These are phyloP conservation scores for Tethya wilhelma DNA, from an alignment of 37 sponge, comb jelly and placozoan genomes.

Conservation along the genomic window DNA sequence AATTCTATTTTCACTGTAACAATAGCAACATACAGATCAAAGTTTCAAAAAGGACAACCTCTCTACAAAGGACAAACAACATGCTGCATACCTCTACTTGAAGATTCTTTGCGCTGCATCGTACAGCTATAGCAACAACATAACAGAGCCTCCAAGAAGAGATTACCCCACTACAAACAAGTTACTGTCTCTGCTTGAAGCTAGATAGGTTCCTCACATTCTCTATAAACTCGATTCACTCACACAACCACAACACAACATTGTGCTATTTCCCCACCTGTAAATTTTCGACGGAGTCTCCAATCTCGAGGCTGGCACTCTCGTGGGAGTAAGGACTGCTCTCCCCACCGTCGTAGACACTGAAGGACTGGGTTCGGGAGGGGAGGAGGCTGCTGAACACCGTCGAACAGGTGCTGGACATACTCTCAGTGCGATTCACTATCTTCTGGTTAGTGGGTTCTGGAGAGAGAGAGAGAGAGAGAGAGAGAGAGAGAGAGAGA, in stretches of 20 bases:
- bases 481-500: background rate
- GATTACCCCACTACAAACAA: no score
- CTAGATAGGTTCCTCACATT: no score
- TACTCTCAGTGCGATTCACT: constrained; percentile 27
- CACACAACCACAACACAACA: background rate
- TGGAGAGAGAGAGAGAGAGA: background rate
- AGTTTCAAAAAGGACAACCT: no score
- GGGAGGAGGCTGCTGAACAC: constrained; percentile 26
- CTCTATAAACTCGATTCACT: no score
- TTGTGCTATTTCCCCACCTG: constrained; percentile 8
- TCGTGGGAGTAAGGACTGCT: constrained; percentile 56
- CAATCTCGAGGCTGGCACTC: constrained; percentile 58
- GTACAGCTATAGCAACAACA: no score
- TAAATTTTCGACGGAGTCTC: constrained; percentile 33
- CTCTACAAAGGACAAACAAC: no score
- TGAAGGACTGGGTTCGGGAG: constrained; percentile 25
- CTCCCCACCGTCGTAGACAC: constrained; percentile 43
- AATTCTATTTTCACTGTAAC: no score
- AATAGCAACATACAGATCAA: no score
- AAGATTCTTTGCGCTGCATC: no score
- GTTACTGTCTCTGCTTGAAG: no score
- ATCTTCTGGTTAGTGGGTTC: background rate
- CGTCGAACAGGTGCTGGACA: constrained; percentile 33
- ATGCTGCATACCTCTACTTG: no score
- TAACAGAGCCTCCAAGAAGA: no score